A percentile compares a stretch with the other conserved stretches of the same genome.
Conservation (phyloP, 2,113 vertebrate genomes). For the Corynorhinus townsendii region DNA sequence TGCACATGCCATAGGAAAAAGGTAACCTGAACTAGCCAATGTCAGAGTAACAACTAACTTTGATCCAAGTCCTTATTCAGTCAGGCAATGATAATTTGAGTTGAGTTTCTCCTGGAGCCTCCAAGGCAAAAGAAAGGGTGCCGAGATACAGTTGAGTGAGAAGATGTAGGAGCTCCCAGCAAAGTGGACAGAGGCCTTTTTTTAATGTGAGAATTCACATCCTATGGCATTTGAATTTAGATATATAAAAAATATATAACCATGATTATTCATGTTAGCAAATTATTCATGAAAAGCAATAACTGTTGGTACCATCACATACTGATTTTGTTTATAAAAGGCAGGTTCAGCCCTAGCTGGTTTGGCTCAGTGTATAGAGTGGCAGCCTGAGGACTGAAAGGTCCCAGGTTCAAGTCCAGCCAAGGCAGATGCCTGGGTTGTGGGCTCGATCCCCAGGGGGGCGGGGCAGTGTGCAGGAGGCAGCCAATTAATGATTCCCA, state of each 20-base stretch:
- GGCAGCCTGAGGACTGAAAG: no score
- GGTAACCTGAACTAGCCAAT: slow-evolving; percentile 73
- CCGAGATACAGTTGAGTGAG: not conserved
- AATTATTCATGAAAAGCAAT: not conserved
- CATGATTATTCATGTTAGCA: not conserved
- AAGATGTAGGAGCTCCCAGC: not conserved
- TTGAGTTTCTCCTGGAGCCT: not conserved
- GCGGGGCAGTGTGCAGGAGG: no score
- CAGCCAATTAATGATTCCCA: no score
- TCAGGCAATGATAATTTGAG: not conserved
- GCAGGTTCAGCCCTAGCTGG: not conserved
- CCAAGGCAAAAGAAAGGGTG: not conserved
- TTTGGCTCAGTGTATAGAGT: no score
- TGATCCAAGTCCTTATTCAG: not conserved
- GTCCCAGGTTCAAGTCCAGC: no score
- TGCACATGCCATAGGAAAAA: slow-evolving; percentile 88
- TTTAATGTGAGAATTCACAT: not conserved
- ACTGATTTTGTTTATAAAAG: not conserved
- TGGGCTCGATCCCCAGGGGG: no score
- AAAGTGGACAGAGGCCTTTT: not conserved
- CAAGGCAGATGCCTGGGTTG: no score
- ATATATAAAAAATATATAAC: not conserved
- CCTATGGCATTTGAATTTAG: not conserved
- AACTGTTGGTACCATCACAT: not conserved
- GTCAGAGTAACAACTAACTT: not conserved